phyloP scores from a whole-genome alignment of 2,888 invertebrate genomes.

The Apamea monoglypha region DNA sequence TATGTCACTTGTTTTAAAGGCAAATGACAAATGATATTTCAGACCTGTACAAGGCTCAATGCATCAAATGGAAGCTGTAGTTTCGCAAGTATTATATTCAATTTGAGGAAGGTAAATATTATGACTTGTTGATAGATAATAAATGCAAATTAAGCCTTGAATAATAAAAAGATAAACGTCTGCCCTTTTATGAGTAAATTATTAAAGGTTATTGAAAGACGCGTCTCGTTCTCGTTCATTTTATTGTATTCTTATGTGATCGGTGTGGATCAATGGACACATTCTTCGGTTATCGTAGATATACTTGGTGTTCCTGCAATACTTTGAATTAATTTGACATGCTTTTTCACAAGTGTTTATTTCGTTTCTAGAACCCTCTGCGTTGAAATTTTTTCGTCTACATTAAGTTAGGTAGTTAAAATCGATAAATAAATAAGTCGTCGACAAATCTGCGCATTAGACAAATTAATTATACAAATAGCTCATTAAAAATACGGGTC shows the following conservation, averaged over 20 bases:
- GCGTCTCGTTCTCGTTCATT: slow-evolving; percentile 3
- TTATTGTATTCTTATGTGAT: not conserved
- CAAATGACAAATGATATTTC: not conserved
- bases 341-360: not conserved
- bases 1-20: not conserved
- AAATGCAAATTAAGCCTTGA: slow-evolving; percentile 10
- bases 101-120: not conserved
- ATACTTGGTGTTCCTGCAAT: not conserved
- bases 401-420: no score
- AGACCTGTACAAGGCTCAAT: not conserved
- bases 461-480: slow-evolving; percentile 24
- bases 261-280: not conserved
- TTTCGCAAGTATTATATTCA: not conserved
- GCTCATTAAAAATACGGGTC: not conserved
- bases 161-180: slow-evolving; percentile 5
- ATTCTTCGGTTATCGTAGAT: not conserved
- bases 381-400: no score
- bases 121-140: slow-evolving; percentile 5
- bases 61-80: no score
- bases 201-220: slow-evolving; percentile 8
- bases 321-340: no score
- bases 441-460: not conserved
- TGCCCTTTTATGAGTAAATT: slow-evolving; percentile 3
- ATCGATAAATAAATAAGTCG: slow-evolving; percentile 7
- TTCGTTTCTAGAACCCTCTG: no score